These are phyloP conservation scores for Neolamprologus ventralis DNA, from an alignment of 2,113 vertebrate genomes.

Conservation along the genomic window DNA sequence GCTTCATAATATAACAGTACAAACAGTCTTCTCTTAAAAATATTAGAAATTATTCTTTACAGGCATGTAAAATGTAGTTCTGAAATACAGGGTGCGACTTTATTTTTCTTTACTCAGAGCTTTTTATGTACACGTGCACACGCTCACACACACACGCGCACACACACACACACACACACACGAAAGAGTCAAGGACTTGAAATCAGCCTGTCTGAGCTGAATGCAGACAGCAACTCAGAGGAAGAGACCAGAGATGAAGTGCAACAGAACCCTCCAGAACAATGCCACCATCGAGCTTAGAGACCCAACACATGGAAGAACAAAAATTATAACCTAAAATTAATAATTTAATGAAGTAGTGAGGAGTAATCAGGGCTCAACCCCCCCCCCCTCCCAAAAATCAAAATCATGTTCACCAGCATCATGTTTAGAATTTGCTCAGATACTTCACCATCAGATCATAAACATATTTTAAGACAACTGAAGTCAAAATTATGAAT, in stretches of 20 bases:
- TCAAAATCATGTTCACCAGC: background rate
- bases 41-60: slow-evolving; percentile 91
- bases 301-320: background rate
- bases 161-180: slow-evolving; percentile 62
- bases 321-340: background rate
- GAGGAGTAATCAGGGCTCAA: background rate
- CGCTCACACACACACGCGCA: slow-evolving; percentile 31
- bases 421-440: background rate
- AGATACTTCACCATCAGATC: background rate
- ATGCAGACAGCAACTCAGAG: background rate
- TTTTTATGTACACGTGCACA: slow-evolving; percentile 80
- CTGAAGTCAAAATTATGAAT: background rate
- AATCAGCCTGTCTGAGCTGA: background rate
- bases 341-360: background rate
- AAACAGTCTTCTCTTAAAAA: slow-evolving; percentile 93
- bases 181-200: slow-evolving; percentile 32
- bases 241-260: background rate
- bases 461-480: background rate
- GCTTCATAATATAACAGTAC: slow-evolving; percentile 74
- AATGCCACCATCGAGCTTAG: background rate
- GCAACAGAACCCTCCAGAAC: background rate
- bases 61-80: slow-evolving; percentile 87
- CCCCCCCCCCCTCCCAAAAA: rapidly evolving
- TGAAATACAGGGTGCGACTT: slow-evolving; percentile 77
- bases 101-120: slow-evolving; percentile 65